Percentiles rank a stretch among this genome's conserved stretches.
Conservation (phyloP, 1,140 invertebrate species). For the Popillia japonica region DNA sequence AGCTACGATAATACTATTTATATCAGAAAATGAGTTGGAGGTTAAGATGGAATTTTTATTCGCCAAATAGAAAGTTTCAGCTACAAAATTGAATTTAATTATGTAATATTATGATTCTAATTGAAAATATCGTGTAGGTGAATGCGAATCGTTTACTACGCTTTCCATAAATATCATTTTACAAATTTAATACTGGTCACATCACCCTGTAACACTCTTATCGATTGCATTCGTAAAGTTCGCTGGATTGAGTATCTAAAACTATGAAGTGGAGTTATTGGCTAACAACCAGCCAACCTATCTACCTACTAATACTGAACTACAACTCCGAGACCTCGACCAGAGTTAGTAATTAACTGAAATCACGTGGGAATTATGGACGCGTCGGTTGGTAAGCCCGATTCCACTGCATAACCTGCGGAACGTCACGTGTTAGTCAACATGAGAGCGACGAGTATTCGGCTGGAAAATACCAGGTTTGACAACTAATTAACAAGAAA, state of each 20-base stretch:
- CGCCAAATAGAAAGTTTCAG: too few species aligned
- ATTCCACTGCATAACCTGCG: conserved; percentile 23
- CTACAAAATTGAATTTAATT: too few species aligned
- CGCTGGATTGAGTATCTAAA: conserved; percentile 15
- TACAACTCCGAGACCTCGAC: conserved; percentile 17
- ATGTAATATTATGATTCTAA: too few species aligned
- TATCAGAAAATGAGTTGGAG: too few species aligned
- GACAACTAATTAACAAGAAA: conserved; percentile 35
- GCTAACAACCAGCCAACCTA: conserved; percentile 13
- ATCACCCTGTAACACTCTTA: background rate
- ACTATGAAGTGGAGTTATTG: conserved; percentile 39
- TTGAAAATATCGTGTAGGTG: too few species aligned
- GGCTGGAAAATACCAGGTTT: conserved; percentile 27
- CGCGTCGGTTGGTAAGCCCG: conserved; percentile 29
- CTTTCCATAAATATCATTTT: too few species aligned
- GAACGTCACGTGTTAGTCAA: conserved; percentile 39
- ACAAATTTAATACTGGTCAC: too few species aligned
- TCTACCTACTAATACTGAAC: conserved; percentile 7
- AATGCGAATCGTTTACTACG: too few species aligned
- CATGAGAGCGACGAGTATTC: conserved; percentile 39
- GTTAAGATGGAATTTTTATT: too few species aligned
- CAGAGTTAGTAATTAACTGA: conserved; percentile 42
- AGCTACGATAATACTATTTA: too few species aligned
- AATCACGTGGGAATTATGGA: conserved; percentile 45
- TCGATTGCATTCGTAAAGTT: conserved; percentile 25